These are phyloP conservation scores for Drosophila rubida DNA, from an alignment of 2,888 invertebrate species.

Conservation along the genomic window DNA sequence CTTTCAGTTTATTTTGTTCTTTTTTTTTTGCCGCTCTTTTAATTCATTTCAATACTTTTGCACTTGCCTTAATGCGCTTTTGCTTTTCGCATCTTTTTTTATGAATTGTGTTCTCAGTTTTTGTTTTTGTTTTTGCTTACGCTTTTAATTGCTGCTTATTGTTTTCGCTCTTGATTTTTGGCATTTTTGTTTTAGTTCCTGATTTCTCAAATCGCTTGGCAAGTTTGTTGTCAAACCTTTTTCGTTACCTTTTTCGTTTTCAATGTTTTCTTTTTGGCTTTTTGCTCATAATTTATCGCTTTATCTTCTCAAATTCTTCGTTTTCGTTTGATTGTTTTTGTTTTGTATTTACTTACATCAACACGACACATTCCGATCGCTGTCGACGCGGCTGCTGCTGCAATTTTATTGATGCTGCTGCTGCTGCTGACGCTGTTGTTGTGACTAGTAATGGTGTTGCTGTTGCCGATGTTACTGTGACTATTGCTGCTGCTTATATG, in stretches of 20 bases:
- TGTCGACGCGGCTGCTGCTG: slow-evolving; percentile 56
- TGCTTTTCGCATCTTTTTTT: not conserved
- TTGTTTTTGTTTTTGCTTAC: no score
- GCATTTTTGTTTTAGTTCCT: slow-evolving; percentile 1
- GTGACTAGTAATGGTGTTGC: slow-evolving; percentile 10
- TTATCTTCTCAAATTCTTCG: not conserved
- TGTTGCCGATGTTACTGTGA: slow-evolving; percentile 37
- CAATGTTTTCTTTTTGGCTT: not conserved
- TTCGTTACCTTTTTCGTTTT: not conserved
- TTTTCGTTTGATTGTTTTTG: slow-evolving; percentile 1
- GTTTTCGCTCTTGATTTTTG: not conserved
- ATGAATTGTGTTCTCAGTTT: not conserved
- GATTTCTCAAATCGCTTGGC: not conserved
- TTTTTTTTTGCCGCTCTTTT: not conserved
- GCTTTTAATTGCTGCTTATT: not conserved
- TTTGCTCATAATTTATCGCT: not conserved
- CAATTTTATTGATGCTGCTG: slow-evolving; percentile 39
- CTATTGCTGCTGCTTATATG: slow-evolving; percentile 37
- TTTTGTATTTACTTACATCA: slow-evolving; percentile 78
- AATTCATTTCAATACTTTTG: not conserved
- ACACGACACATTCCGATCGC: slow-evolving; percentile 82
- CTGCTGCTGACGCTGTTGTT: slow-evolving; percentile 21
- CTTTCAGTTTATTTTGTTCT: not conserved
- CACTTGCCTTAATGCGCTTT: not conserved
- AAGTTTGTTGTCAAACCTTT: not conserved